phyloP scores from a whole-genome alignment of 2,113 vertebrate species.

The Uria lomvia region DNA sequence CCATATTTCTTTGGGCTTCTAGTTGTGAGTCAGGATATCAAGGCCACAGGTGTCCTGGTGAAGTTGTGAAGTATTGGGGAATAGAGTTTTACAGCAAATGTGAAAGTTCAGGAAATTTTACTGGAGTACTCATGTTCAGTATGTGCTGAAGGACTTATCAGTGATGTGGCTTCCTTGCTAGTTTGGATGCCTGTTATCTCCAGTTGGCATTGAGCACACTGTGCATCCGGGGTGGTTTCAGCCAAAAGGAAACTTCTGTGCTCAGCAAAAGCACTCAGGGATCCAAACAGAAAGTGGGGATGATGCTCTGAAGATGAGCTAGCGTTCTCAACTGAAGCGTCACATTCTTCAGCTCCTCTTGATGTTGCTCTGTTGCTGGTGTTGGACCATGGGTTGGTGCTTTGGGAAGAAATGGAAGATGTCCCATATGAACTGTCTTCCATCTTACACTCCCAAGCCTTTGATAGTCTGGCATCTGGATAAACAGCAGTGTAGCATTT shows the following conservation, averaged over 20 bases:
- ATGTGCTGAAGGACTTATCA: neutral
- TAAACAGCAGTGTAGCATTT: neutral
- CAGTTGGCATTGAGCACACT: neutral
- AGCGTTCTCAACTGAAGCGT: neutral
- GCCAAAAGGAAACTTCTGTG: neutral
- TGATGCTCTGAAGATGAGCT: neutral
- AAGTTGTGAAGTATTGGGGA: neutral
- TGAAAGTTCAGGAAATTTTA: neutral
- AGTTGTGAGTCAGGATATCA: neutral
- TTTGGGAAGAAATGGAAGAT: neutral
- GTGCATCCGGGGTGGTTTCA: neutral
- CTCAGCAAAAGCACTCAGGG: neutral
- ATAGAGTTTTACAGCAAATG: neutral
- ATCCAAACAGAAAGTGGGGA: neutral
- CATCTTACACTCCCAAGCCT: neutral
- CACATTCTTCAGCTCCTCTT: neutral
- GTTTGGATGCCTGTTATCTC: neutral
- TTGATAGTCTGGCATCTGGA: neutral
- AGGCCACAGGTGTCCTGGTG: neutral
- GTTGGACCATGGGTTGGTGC: neutral
- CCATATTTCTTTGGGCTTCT: neutral
- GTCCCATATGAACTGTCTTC: neutral
- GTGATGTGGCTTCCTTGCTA: neutral
- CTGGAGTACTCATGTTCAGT: fast-evolving
- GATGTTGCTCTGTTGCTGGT: neutral